A percentile compares a stretch with the other conserved stretches of the same genome.
phyloP scores from a whole-genome alignment of 1,140 invertebrate genomes.

The Halictus rubicundus region DNA sequence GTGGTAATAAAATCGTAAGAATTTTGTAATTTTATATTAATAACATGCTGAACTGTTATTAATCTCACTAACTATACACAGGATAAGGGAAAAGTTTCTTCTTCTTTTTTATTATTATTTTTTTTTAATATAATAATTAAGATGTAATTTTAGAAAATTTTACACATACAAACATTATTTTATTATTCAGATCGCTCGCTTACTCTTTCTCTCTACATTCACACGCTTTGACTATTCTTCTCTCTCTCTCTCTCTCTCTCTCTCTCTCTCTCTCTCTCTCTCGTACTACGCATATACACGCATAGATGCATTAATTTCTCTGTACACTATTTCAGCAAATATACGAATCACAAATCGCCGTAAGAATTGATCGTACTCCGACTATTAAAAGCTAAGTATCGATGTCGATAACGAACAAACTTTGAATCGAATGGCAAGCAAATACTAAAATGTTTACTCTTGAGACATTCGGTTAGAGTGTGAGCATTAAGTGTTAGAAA shows the following conservation, averaged over 20 bases:
- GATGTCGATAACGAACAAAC: conserved; percentile 34
- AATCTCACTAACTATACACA: conserved; percentile 28
- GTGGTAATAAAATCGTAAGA: conserved; percentile 33
- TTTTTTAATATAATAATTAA: conserved; percentile 34
- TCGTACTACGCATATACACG: not conserved
- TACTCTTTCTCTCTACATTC: not conserved
- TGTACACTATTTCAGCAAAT: conserved; percentile 35
- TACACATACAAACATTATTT: conserved; percentile 33
- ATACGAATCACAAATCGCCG: conserved; percentile 29
- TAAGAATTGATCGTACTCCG: conserved; percentile 33
- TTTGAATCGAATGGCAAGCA: conserved; percentile 48
- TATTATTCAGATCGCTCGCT: conserved; percentile 9
- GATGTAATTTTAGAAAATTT: conserved; percentile 7
- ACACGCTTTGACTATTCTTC: not conserved
- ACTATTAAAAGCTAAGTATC: conserved; percentile 44
- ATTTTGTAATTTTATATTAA: conserved; percentile 33
- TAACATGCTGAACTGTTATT: conserved; percentile 22
- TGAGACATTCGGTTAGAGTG: conserved; percentile 46
- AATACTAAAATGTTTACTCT: conserved; percentile 24
- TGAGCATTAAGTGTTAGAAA: conserved; percentile 46
- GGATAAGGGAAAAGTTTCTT: conserved; percentile 16
- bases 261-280: not conserved
- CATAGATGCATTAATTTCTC: not conserved
- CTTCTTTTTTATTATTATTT: conserved; percentile 31
- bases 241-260: not conserved